Evolutionary conservation across 2,888 invertebrate genomes (phyloP).

Genomic region (Mesorhabditis spiculigera): DNA sequence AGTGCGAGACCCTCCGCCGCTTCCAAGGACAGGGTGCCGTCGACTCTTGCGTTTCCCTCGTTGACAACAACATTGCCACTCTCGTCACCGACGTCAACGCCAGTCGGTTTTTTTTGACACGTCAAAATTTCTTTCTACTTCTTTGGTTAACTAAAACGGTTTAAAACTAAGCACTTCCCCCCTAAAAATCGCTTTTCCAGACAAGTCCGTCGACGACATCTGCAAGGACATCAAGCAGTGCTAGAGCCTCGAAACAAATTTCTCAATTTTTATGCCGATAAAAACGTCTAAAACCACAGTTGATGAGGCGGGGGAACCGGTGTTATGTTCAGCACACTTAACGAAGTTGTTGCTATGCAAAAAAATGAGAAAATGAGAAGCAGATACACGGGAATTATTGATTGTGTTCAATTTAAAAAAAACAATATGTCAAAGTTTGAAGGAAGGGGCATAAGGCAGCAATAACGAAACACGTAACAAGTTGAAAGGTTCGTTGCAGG

Average conservation of each 20-base stretch:
- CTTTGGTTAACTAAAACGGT: neutral
- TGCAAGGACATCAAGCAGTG: slow-evolving; percentile 2
- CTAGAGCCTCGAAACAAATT: slow-evolving; percentile 2
- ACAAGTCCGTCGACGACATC: neutral
- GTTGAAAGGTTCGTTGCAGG: neutral
- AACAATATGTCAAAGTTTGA: too few species aligned
- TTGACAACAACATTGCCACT: neutral
- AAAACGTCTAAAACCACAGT: too few species aligned
- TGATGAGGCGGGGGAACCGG: too few species aligned
- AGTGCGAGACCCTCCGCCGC: slow-evolving; percentile 1
- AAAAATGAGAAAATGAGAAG: too few species aligned
- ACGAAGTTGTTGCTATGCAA: too few species aligned
- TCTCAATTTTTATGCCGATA: neutral
- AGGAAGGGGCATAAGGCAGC: neutral
- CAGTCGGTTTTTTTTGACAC: neutral
- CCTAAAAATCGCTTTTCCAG: slow-evolving; percentile 1
- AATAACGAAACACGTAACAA: neutral
- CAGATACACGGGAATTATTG: too few species aligned
- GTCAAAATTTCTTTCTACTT: neutral
- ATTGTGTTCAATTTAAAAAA: too few species aligned
- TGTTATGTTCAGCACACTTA: too few species aligned
- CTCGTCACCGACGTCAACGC: neutral
- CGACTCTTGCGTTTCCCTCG: neutral
- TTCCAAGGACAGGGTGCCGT: neutral
- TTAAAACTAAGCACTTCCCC: neutral